phyloP scores from a whole-genome alignment of 1,140 invertebrate species.

The Adelges cooleyi region DNA sequence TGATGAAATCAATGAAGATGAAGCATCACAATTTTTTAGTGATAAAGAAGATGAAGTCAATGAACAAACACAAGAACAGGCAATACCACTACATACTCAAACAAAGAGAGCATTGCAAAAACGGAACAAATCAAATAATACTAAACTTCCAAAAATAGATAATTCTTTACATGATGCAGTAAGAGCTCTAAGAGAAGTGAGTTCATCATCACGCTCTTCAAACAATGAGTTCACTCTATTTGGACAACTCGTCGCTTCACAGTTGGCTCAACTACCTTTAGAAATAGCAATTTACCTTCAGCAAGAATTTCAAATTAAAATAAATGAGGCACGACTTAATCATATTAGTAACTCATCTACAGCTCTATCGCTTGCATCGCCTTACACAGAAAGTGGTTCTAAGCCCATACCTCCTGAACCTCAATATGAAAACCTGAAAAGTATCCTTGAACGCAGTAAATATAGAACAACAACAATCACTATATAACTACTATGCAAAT shows the following conservation, averaged over 20 bases:
- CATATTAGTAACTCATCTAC: background rate
- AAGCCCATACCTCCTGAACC: background rate
- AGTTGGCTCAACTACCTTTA: constrained; percentile 27
- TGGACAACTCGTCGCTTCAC: constrained; percentile 34
- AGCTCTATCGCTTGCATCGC: background rate
- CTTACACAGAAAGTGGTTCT: background rate
- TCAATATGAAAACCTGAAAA: background rate
- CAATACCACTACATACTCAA: background rate
- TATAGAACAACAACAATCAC: background rate
- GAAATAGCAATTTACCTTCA: background rate
- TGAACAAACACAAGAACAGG: background rate
- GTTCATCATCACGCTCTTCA: background rate
- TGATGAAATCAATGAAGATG: background rate
- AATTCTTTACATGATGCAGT: background rate
- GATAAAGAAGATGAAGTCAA: background rate
- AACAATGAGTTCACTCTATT: constrained; percentile 1
- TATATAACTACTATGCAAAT: background rate
- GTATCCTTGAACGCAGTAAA: background rate
- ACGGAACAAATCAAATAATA: background rate
- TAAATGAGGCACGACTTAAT: background rate
- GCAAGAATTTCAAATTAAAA: background rate
- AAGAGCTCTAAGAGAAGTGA: background rate
- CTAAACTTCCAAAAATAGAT: background rate
- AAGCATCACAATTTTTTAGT: background rate
- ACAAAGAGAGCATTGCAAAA: background rate